Evolutionary conservation across 35 echinoderm and acorn worm genomes (phyloP).

Genomic region (Heliocidaris erythrogramma): DNA sequence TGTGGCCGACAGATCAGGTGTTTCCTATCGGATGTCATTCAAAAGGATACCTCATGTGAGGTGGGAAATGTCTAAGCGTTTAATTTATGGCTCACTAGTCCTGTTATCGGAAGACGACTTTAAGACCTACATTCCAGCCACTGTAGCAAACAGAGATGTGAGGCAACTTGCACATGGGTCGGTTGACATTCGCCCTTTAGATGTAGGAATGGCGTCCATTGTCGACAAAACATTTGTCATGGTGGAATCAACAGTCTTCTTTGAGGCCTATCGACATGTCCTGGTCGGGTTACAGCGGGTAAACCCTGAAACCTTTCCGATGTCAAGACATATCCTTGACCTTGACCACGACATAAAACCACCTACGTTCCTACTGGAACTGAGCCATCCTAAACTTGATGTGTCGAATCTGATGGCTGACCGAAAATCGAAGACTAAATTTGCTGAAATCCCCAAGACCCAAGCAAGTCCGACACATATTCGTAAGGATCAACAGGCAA

Average conservation of each 20-base stretch:
- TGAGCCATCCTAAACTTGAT: not conserved
- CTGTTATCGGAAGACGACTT: conserved; percentile 68
- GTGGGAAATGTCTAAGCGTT: conserved; percentile 64
- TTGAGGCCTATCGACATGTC: conserved; percentile 81
- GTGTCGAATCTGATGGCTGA: not conserved
- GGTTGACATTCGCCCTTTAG: conserved; percentile 60
- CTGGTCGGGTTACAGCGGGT: conserved; percentile 73
- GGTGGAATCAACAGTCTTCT: conserved; percentile 77
- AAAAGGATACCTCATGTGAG: conserved; percentile 52
- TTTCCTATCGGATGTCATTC: conserved; percentile 62
- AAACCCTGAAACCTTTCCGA: conserved; percentile 51
- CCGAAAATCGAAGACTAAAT: not conserved
- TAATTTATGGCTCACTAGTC: conserved; percentile 71
- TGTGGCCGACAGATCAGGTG: conserved; percentile 45
- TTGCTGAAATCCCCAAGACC: not conserved
- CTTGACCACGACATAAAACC: conserved; percentile 17
- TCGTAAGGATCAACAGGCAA: not conserved
- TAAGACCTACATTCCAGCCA: conserved; percentile 61
- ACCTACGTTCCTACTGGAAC: conserved; percentile 56
- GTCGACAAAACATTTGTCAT: conserved; percentile 58
- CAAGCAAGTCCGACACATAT: not conserved
- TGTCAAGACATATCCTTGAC: conserved; percentile 62
- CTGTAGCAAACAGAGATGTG: conserved; percentile 60
- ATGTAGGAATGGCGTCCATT: not conserved
- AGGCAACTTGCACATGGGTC: conserved; percentile 37